These are phyloP conservation scores for Dermatemys mawii DNA, from an alignment of 2,113 vertebrate genomes.

Conservation along the genomic window DNA sequence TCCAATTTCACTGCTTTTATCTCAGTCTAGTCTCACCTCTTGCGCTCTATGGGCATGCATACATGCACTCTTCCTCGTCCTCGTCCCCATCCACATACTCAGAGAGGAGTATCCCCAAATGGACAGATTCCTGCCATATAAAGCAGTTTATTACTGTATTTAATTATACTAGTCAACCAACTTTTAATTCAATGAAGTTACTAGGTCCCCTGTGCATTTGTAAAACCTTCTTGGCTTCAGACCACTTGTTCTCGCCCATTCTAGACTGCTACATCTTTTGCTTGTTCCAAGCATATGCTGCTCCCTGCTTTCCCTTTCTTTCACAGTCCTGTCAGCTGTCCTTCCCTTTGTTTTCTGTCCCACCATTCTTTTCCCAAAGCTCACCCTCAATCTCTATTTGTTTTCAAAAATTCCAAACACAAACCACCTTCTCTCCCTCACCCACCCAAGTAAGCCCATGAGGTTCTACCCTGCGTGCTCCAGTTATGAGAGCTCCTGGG, in stretches of 20 bases:
- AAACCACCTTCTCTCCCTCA: neutral
- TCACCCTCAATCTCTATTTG: neutral
- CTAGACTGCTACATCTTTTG: rapidly evolving
- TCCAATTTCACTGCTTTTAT: neutral
- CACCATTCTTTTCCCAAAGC: neutral
- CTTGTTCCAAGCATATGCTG: neutral
- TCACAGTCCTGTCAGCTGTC: neutral
- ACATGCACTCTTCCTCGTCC: neutral
- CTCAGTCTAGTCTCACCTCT: neutral
- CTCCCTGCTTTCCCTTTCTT: neutral
- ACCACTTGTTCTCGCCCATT: rapidly evolving
- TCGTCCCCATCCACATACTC: neutral
- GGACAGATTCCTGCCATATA: neutral
- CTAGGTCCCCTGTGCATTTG: neutral
- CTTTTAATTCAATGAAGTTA: neutral
- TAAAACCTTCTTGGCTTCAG: neutral
- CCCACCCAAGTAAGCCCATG: rapidly evolving
- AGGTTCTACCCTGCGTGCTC: rapidly evolving
- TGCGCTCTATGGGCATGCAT: neutral
- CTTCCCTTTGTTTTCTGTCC: neutral
- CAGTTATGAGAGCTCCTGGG: neutral
- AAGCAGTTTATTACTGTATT: neutral
- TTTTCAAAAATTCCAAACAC: neutral
- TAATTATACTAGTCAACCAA: neutral
- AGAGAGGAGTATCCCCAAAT: neutral